Conservation (phyloP, 2,888 invertebrate species). For the Thymelicus sylvestris region DNA sequence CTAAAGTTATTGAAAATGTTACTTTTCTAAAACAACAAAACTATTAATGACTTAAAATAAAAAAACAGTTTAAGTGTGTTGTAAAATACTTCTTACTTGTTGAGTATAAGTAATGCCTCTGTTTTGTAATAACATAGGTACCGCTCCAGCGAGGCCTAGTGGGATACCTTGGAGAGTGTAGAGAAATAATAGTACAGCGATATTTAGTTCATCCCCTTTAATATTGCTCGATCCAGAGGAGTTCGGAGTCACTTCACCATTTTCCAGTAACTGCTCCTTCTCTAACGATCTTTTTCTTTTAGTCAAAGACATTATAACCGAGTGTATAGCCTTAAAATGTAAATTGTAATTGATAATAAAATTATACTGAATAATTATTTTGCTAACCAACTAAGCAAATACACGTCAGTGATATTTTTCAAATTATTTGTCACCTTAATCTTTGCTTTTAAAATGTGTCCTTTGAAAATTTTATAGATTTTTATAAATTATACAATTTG, state of each 20-base stretch:
- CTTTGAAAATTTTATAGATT: neutral
- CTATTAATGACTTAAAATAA: slow-evolving; percentile 6
- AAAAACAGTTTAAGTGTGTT: slow-evolving; percentile 9
- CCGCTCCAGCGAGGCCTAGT: slow-evolving; percentile 95
- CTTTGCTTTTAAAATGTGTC: slow-evolving; percentile 50
- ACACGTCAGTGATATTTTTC: slow-evolving; percentile 65
- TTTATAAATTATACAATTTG: neutral
- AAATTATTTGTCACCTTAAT: slow-evolving; percentile 63
- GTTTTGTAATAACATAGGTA: slow-evolving; percentile 98
- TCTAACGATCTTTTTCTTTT: slow-evolving; percentile 72
- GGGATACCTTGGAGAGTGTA: slow-evolving; percentile 98
- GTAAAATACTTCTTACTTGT: slow-evolving; percentile 85
- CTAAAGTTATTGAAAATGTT: no score
- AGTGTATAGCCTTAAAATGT: slow-evolving; percentile 59
- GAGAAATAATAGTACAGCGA: slow-evolving; percentile 94
- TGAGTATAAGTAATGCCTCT: slow-evolving; percentile 96
- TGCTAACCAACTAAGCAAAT: slow-evolving; percentile 54
- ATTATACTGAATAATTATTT: slow-evolving; percentile 28
- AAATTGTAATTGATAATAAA: neutral
- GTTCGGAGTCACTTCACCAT: slow-evolving; percentile 61
- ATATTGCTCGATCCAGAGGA: slow-evolving; percentile 75
- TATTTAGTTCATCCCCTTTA: slow-evolving; percentile 91
- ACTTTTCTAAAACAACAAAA: neutral
- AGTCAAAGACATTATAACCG: slow-evolving; percentile 71
- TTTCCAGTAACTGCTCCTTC: slow-evolving; percentile 73